Evolutionary conservation across 2,888 invertebrate genomes (phyloP).

Genomic region (Cenopis cana): DNA sequence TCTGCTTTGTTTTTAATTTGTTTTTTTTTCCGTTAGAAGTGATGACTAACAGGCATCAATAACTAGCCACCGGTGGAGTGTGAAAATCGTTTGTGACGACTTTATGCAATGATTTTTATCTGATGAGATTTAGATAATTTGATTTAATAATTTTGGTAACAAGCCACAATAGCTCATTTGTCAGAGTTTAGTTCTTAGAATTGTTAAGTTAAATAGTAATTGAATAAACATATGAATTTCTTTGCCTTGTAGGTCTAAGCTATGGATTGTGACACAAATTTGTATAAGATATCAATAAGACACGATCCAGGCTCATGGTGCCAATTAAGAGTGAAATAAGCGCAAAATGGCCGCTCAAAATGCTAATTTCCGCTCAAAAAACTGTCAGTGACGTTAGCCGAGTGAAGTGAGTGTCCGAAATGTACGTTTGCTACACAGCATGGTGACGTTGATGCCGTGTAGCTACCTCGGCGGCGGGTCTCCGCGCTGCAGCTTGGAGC

Average conservation of each 20-base stretch:
- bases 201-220: background rate
- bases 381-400: conserved; percentile 74
- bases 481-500: conserved; percentile 82
- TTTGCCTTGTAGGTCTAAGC: conserved; percentile 50
- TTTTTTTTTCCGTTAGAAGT: conserved; percentile 65
- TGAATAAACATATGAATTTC: conserved; percentile 5
- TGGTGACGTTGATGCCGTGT: conserved; percentile 89
- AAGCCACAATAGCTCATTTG: background rate
- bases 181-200: background rate
- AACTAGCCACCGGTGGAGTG: conserved; percentile 77
- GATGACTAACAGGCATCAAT: conserved; percentile 79
- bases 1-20: conserved; percentile 64
- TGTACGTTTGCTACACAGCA: conserved; percentile 68
- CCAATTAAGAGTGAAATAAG: conserved; percentile 64
- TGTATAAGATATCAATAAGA: conserved; percentile 52
- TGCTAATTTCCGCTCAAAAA: conserved; percentile 69
- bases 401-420: conserved; percentile 64
- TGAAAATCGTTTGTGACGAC: conserved; percentile 70
- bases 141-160: conserved; percentile 1
- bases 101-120: conserved; percentile 53
- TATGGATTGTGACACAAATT: conserved; percentile 62
- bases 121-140: conserved; percentile 38
- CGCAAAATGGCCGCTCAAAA: conserved; percentile 72
- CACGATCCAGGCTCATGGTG: conserved; percentile 56
- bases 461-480: conserved; percentile 86